Evolutionary conservation across 2,113 vertebrate genomes (phyloP).

Genomic region (Lophochroa leadbeateri): DNA sequence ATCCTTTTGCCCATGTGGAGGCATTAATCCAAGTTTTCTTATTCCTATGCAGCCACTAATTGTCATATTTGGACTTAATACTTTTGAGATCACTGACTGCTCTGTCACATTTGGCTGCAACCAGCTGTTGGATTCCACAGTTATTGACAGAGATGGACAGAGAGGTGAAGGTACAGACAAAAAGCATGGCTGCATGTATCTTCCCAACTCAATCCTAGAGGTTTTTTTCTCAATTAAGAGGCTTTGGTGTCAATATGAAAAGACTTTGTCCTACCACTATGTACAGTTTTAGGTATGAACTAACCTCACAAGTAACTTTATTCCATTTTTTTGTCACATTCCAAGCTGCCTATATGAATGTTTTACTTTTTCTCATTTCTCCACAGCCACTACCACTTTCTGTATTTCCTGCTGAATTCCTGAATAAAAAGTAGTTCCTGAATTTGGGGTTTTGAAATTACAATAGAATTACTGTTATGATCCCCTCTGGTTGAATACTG

Average conservation of each 20-base stretch:
- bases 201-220: not conserved
- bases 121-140: not conserved
- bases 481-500: not conserved
- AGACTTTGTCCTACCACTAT: not conserved
- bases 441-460: not conserved
- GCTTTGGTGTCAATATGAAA: not conserved
- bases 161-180: not conserved
- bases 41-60: not conserved
- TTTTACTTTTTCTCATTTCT: not conserved
- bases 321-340: not conserved
- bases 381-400: not conserved
- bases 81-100: not conserved
- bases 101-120: not conserved
- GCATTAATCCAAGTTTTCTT: not conserved
- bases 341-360: not conserved
- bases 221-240: not conserved
- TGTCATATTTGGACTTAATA: not conserved
- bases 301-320: not conserved
- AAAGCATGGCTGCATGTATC: accelerated
- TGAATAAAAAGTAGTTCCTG: not conserved
- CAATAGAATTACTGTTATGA: not conserved
- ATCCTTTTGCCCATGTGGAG: not conserved
- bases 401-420: not conserved
- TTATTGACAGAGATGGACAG: not conserved
- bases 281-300: not conserved